Percentiles rank a stretch among this genome's conserved stretches.
Conservation (phyloP, 2,888 invertebrate genomes). For the Caenorhabditis doughertyi region DNA sequence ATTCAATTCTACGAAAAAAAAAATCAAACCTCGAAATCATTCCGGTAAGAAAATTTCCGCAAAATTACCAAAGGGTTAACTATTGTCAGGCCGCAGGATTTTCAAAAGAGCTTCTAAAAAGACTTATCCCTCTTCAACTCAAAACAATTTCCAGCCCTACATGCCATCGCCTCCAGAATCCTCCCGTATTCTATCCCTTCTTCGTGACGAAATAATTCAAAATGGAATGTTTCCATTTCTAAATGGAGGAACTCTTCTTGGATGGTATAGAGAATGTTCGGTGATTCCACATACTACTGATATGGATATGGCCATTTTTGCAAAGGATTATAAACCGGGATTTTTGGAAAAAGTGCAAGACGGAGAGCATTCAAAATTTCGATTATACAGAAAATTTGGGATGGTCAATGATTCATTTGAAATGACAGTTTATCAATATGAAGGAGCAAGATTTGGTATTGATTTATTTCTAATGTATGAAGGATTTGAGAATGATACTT, state of each 20-base stretch:
- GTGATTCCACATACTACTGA: constrained; percentile 61
- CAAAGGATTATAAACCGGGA: constrained; percentile 39
- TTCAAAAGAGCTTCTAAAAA: too few species aligned
- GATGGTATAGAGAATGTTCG: constrained; percentile 65
- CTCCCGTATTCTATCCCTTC: neutral
- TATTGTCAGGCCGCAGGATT: too few species aligned
- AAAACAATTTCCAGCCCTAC: neutral
- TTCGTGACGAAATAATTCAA: constrained; percentile 27
- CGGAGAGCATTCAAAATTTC: neutral
- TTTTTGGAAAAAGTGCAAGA: neutral
- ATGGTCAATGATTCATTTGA: constrained; percentile 11
- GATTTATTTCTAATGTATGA: constrained; percentile 1
- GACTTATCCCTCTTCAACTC: too few species aligned
- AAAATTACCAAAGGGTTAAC: too few species aligned
- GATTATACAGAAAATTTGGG: neutral
- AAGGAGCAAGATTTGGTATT: too few species aligned
- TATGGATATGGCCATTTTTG: constrained; percentile 54
- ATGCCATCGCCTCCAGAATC: neutral
- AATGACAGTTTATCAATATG: neutral
- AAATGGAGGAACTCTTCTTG: constrained; percentile 52
- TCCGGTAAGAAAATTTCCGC: too few species aligned
- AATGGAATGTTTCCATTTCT: constrained; percentile 52
- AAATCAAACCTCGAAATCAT: too few species aligned
- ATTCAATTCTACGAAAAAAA: too few species aligned
- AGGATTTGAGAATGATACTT: neutral